Evolutionary conservation across 2,113 vertebrate species (phyloP).

Genomic region (Hiodon alosoides): DNA sequence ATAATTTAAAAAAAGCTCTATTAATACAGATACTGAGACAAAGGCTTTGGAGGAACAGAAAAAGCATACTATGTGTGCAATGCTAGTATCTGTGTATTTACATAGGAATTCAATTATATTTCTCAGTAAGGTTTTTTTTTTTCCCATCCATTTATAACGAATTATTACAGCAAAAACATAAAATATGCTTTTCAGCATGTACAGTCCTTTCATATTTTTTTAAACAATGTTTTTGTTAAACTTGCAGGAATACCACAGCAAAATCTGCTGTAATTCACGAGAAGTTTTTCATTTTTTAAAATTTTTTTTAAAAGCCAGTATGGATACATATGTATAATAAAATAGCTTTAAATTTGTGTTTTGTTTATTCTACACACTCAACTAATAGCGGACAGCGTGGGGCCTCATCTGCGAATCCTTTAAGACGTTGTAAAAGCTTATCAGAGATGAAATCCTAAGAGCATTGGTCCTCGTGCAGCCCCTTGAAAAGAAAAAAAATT

Average conservation of each 20-base stretch:
- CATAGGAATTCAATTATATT: constrained; percentile 73
- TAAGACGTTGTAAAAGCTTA: constrained; percentile 58
- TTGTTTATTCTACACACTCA: constrained; percentile 27
- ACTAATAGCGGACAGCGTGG: constrained; percentile 36
- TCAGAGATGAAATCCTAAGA: constrained; percentile 62
- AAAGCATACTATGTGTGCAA: constrained; percentile 77
- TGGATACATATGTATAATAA: constrained; percentile 54
- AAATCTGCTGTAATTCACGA: constrained; percentile 41
- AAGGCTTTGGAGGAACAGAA: constrained; percentile 73
- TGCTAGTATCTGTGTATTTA: constrained; percentile 86
- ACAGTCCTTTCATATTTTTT: constrained; percentile 54
- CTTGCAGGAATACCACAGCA: constrained; percentile 47
- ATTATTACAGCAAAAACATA: constrained; percentile 75
- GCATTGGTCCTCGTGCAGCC: constrained; percentile 56
- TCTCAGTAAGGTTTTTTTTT: constrained; percentile 71
- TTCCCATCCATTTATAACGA: constrained; percentile 54
- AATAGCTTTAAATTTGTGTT: constrained; percentile 23
- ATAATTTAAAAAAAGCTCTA: constrained; percentile 54
- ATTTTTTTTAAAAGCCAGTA: constrained; percentile 51
- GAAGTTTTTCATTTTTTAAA: constrained; percentile 44
- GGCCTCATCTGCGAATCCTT: constrained; percentile 60
- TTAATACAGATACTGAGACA: constrained; percentile 78
- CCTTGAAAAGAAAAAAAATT: constrained; percentile 31
- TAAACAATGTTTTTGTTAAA: constrained; percentile 44
- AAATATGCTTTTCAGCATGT: constrained; percentile 72